Evolutionary conservation across 2,797 vertebrate genomes (phyloP), one percentile per base, ranked within the genome.

Genomic region (Crenuchus spilurus): DNA sequence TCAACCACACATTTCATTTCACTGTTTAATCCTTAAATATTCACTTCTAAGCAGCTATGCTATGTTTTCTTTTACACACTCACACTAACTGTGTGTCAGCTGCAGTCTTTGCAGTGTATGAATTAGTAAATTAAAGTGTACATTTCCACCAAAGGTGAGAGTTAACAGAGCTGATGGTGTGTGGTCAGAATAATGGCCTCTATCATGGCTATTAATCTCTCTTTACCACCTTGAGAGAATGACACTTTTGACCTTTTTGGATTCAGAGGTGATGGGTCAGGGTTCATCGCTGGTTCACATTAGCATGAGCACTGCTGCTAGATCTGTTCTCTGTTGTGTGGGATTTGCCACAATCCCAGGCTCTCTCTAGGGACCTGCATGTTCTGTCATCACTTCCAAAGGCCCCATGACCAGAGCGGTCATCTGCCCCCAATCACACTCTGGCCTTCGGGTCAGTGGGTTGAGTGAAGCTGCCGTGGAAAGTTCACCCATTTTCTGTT

Each of bases 271-370:
- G 82, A 84, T 9, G 42, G 86, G 84, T 83, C 87, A 84, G 64
- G 84, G 91, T 92, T 92, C 88, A 91, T 83, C 46, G 39, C 0
- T 39, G 83, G 91, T 85, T 71, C 86, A 80, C 81, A 88, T 92
- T 90, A 88, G 84, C 89, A 90, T 91, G 37, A 13, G 70, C 52
- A 48, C 49, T 48, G 24, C 62, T 70, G 63, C 20, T 28, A 33
- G 11, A 20, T 33, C 10, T 42, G 16, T 42, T 13, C 22, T 51
- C 9, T 51, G 20, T n/a, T n/a, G n/a, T n/a, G n/a, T n/a, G n/a
- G n/a, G 35, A 44, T n/a, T 30, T 20, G 14, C 42, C 60, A 75
- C 16, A 51, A n/a, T 49, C 66, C 51, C 57, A 69, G 66, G 61
- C 14, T 72, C 31, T 67, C 63, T 62, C 74, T 63, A 24, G 70